Evolutionary conservation across 2,888 invertebrate genomes (phyloP).

Genomic region (Amphipoea lucens): DNA sequence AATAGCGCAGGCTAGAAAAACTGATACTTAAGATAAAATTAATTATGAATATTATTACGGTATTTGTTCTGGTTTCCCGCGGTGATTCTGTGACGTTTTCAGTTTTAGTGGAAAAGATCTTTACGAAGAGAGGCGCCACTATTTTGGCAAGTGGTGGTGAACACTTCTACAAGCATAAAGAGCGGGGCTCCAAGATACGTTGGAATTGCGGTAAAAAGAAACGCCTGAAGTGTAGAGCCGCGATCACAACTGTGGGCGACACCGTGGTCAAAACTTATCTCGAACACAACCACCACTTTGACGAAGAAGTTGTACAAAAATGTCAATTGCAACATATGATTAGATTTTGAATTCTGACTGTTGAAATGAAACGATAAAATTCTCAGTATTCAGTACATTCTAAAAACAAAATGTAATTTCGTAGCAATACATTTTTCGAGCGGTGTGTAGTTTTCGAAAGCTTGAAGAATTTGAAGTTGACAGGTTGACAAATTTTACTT

Average conservation of each 20-base stretch:
- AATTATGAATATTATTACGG: neutral
- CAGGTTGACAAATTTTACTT: neutral
- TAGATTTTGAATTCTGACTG: neutral
- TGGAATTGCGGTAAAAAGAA: constrained; percentile 42
- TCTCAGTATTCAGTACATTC: neutral
- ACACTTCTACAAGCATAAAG: constrained; percentile 36
- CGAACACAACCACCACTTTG: constrained; percentile 17
- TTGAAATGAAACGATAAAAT: neutral
- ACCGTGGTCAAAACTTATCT: constrained; percentile 17
- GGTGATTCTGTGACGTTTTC: constrained; percentile 12
- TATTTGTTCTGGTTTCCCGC: neutral
- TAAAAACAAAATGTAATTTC: neutral
- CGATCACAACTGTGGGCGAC: constrained; percentile 36
- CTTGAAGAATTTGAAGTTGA: neutral
- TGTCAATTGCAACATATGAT: neutral
- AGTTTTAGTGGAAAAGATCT: constrained; percentile 33
- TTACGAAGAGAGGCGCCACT: constrained; percentile 25
- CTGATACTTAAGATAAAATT: neutral
- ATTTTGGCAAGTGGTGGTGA: constrained; percentile 18
- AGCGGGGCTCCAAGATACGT: constrained; percentile 9
- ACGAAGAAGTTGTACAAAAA: constrained; percentile 5
- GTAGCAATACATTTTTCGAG: neutral
- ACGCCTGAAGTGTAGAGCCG: constrained; percentile 28
- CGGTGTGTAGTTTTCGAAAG: neutral
- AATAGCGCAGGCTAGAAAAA: neutral